Evolutionary conservation across 1,140 invertebrate species (phyloP).

Genomic region (Trichonephila inaurata): DNA sequence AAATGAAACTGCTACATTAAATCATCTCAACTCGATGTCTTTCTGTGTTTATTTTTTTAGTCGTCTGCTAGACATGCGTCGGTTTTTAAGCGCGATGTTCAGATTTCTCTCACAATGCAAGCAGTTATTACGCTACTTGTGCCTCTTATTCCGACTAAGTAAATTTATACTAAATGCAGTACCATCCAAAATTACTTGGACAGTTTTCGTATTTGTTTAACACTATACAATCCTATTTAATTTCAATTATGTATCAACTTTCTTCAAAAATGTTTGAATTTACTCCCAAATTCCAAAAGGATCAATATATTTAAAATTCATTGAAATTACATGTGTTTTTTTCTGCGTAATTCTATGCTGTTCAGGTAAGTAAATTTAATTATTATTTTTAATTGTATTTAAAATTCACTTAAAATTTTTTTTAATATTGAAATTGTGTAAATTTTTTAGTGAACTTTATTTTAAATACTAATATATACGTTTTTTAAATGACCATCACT

Average conservation of each 20-base stretch:
- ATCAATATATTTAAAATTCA: neutral
- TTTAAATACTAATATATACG: too few relatives aligned
- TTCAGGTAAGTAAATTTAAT: neutral
- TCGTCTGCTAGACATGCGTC: conserved; percentile 54
- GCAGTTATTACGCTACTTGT: neutral
- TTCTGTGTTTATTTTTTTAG: conserved; percentile 5
- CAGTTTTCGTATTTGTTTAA: neutral
- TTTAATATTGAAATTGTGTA: too few relatives aligned
- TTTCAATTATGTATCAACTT: neutral
- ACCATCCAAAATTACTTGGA: neutral
- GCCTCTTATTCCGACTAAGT: too few relatives aligned
- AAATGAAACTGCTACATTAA: neutral
- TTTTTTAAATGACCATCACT: too few relatives aligned
- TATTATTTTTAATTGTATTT: too few relatives aligned
- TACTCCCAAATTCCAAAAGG: neutral
- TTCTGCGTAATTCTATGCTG: neutral
- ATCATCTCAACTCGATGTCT: neutral
- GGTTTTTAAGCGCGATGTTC: conserved; percentile 26
- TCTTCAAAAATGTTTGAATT: neutral
- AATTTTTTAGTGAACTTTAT: too few relatives aligned
- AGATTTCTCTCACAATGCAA: conserved; percentile 1
- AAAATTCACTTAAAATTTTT: too few relatives aligned
- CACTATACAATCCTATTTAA: neutral
- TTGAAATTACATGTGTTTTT: neutral
- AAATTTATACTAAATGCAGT: neutral